Conservation (phyloP, 2,888 invertebrate genomes). For the Spilarctia lutea region DNA sequence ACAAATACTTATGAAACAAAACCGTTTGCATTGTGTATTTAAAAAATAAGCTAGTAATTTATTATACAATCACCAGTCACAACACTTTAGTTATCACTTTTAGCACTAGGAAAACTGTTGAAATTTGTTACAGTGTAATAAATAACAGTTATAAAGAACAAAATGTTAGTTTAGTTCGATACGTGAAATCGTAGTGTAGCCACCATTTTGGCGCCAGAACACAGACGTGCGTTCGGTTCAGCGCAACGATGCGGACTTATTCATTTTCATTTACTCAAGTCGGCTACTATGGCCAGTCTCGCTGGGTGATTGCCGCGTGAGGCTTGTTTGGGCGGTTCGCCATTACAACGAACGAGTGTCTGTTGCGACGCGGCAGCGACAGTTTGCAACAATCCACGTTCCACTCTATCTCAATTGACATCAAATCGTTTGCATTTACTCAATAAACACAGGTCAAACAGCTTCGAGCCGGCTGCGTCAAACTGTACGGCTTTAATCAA, state of each 20-base stretch:
- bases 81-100: constrained; percentile 61
- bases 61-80: constrained; percentile 63
- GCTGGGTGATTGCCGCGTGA: constrained; percentile 42
- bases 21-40: constrained; percentile 77
- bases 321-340: constrained; percentile 46
- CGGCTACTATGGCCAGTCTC: constrained; percentile 27
- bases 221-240: constrained; percentile 59
- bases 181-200: constrained; percentile 56
- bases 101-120: constrained; percentile 64
- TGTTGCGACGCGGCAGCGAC: constrained; percentile 57
- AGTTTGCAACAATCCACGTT: constrained; percentile 32
- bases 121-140: constrained; percentile 59
- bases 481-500: constrained; percentile 3
- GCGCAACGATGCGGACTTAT: constrained; percentile 65
- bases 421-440: constrained; percentile 26
- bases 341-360: constrained; percentile 25
- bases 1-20: constrained; percentile 69
- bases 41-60: constrained; percentile 55
- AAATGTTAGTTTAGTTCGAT: constrained; percentile 46
- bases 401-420: constrained; percentile 29
- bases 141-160: constrained; percentile 60
- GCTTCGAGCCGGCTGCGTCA: constrained; percentile 1
- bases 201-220: constrained; percentile 66
- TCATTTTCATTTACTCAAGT: constrained; percentile 11
- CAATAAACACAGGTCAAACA: constrained; percentile 20